Percentiles rank a stretch among this genome's conserved stretches.
Conservation (phyloP, 2,797 vertebrate genomes). For the Hirundo rustica region DNA sequence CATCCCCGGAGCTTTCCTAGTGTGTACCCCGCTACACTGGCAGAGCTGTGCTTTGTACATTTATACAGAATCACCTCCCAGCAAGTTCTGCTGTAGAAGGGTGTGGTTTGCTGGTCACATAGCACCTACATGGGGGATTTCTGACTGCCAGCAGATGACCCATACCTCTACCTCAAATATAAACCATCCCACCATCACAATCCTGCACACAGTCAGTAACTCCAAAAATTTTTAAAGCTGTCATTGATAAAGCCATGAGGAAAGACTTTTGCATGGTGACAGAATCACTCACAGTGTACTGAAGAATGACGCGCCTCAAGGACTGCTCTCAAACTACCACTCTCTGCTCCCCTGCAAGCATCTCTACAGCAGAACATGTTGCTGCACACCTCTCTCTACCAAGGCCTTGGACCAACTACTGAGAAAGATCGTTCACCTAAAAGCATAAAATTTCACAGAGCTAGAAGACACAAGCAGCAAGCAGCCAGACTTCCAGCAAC, state of each 20-base stretch:
- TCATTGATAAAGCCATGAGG: neutral
- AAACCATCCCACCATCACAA: neutral
- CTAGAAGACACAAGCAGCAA: neutral
- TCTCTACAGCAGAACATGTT: neutral
- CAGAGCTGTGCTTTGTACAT: neutral
- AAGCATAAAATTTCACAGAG: neutral
- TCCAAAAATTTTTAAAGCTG: neutral
- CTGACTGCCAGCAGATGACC: neutral
- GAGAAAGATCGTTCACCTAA: neutral
- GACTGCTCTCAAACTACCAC: neutral
- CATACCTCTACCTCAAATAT: neutral
- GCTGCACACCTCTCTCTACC: neutral
- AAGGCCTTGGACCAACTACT: neutral
- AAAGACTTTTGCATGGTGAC: neutral
- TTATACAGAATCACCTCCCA: fast-evolving
- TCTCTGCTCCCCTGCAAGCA: neutral
- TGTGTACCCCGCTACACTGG: neutral
- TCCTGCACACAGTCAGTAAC: neutral
- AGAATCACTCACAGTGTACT: neutral
- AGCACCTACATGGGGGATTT: neutral
- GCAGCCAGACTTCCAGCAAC: neutral
- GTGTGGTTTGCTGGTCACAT: neutral
- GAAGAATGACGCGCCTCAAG: neutral
- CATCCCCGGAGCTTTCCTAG: neutral
- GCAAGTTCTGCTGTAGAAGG: neutral